Conservation (phyloP, 2,113 vertebrate species). For the Tyto alba region DNA sequence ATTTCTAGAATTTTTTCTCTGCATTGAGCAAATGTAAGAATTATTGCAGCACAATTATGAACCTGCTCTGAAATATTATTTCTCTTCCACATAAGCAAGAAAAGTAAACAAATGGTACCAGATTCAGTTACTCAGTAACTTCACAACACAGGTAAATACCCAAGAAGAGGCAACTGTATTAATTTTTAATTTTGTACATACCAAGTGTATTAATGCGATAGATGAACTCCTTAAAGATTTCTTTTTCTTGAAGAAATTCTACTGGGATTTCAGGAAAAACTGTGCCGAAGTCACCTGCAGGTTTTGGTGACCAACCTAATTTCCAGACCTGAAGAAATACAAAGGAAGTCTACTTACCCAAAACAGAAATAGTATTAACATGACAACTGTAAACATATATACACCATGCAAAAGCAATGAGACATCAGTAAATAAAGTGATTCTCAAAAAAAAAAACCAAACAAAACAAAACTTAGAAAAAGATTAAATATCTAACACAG, state of each 20-base stretch:
- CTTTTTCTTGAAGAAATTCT: slow-evolving; percentile 97
- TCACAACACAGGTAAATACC: neutral
- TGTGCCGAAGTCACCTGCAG: slow-evolving; percentile 88
- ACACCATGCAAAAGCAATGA: neutral
- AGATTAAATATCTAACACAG: neutral
- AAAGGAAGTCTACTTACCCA: neutral
- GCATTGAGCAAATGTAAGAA: neutral
- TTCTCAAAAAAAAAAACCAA: no score
- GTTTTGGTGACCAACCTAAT: slow-evolving; percentile 92
- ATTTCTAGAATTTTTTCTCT: neutral
- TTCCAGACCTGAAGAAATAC: slow-evolving; percentile 87
- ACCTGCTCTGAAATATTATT: neutral
- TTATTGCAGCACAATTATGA: neutral
- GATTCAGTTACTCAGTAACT: neutral
- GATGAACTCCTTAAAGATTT: slow-evolving; percentile 95
- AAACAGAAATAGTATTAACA: neutral
- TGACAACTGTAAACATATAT: neutral
- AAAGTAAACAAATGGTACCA: neutral
- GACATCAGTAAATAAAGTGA: neutral
- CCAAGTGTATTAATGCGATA: slow-evolving; percentile 93
- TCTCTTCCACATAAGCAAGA: neutral
- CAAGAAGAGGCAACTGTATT: neutral
- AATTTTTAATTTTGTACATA: slow-evolving; percentile 40
- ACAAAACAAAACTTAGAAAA: neutral
- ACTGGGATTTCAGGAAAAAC: slow-evolving; percentile 94